Base-by-base conservation (phyloP, 2,888 invertebrate species). In the Lissocephala sabroskyi region DNA sequence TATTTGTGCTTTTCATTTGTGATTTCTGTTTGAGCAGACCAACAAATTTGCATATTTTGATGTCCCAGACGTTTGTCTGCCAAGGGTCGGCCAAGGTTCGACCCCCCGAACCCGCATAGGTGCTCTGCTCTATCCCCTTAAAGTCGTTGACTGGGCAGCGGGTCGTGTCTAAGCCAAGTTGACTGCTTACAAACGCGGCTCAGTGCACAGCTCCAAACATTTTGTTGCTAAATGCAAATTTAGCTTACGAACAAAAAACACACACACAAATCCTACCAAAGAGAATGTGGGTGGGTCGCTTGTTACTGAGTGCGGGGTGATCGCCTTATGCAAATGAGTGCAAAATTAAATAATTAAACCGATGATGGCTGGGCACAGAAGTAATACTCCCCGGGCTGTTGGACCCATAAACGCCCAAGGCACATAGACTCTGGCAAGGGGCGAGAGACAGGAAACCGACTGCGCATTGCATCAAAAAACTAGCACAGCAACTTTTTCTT, bases 401-500 rank as follows among this genome's bases (percentile, higher is more conserved):
- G n/a, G n/a, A n/a, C n/a, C n/a, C n/a, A n/a, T n/a, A n/a, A n/a
- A n/a, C n/a, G n/a, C n/a, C n/a, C n/a, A n/a, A n/a, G n/a, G n/a
- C n/a, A n/a, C n/a, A n/a, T n/a, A n/a, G n/a, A n/a, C n/a, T n/a
- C n/a, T n/a, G n/a, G n/a, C 7, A 23, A 23, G 23, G 3, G 23
- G 23, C 3, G 4, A 23, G 23, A 23, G 23, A 5, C 3, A 23
- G 7, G 23, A 23, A 7, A 23, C 23, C 7, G 7, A 5, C 23
- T 23, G 23, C 7, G 23, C 23, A 23, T 23, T 23, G 26, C 35
- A 35, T 33, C 26, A 43, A 33, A 43, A 43, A 45, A 76, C 71
- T 73, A 73, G 71, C 64, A 76, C 73, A 73, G 74, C 73, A 73
- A 73, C 71, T 73, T 73, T 73, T 73, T 75, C 73, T 76, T 68